Base-by-base conservation (phyloP, 92 coral and sea anemone genomes). In the Parazoanthus swiftii region DNA sequence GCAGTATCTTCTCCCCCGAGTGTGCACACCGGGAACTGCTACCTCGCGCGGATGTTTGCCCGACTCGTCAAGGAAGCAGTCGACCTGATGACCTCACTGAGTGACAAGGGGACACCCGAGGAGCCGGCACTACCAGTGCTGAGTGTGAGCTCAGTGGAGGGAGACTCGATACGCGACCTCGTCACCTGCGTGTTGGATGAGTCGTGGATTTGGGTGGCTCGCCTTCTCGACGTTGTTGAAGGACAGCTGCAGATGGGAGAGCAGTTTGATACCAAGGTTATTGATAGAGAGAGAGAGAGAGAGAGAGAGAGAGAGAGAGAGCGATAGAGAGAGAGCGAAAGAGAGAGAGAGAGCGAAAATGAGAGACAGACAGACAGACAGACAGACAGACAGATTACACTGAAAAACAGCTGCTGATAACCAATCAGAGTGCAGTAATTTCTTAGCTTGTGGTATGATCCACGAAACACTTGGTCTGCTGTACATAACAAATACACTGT, bases 1-100 rank as follows among this genome's bases (percentile, higher is more conserved):
- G 86, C 88, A 33, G 90, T 93, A 21, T 77, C 91, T 77, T 92
- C 98, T 20, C 98, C 98, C 11, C 98, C 96, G 10, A 95, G 98
- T 85, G 96, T 95, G 6, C 98, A 95, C 85, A 94, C 98, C 3
- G 98, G 98, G 9, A 95, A 94, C 88, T 95, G 98, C 79, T 95
- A 95, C 90, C 81, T 95, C 77, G 88, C 98, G 2, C 96, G 98
- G 26, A 95, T 95, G 96, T 95, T 94, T 91, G 91, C 96, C 5
- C 79, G 98, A 26, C 91, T 95, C 77, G 95, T 93, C 15, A 95
- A 95, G 85, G 98, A 95, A 85, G 93, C 96, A 4, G 82, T 95
- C 21, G 98, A 94, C 85, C 88, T 94, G 85, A 85, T 95, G 89
- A 59, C 59, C 3, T 75, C 86, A 15, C 76, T 92, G 66, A 50